Evolutionary conservation across 2,113 vertebrate genomes (phyloP), one percentile per base, ranked within the genome.

Genomic region (Bambusicola thoracicus): DNA sequence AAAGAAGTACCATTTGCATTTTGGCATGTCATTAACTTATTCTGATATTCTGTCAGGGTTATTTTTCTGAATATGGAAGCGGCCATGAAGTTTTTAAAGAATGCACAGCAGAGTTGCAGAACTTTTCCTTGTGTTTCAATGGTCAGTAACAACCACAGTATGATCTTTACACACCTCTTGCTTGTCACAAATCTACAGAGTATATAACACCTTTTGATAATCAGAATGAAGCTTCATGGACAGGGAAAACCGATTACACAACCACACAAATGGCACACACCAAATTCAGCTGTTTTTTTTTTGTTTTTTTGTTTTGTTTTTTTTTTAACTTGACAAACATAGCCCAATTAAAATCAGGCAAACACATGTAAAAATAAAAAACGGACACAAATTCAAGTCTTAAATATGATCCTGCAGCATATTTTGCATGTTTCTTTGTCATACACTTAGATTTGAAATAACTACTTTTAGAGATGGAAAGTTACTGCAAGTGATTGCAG

Each of bases 241-340:
- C 6, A n/a, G 8, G 65, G 49, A 62, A 81, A 43, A 93, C 13
- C 20, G 24, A 66, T 69, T 41, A 46, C 11, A 20, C 38, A 63
- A 32, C 15, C 29, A 75, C 1, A 63, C 56, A 90, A 86, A 59
- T 22, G 1, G 2, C n/a, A 70, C 7, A 3, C 24, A 63, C 27
- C 34, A 63, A 74, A 92, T 68, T 22, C 67, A 55, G 32, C 32
- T 83, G 29, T 32, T 30, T 90, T 32, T 83, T 94, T 76, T 74
- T 94, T 73, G 69, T 15, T 32, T 92, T 29, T 82, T 76, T 74
- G 69, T 94, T 73, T 15, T 32, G 90, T 29, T 82, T 76, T 74
- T 74, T 94, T 73, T 74, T 16, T 61, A 66, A 43, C 4, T 6
- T 41, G 14, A 93, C 12, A 86, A 74, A 53, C 25, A 34, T 55